Evolutionary conservation across 2,888 invertebrate genomes (phyloP), one percentile per base, ranked within the genome.

Genomic region (Chrysomela aeneicollis): DNA sequence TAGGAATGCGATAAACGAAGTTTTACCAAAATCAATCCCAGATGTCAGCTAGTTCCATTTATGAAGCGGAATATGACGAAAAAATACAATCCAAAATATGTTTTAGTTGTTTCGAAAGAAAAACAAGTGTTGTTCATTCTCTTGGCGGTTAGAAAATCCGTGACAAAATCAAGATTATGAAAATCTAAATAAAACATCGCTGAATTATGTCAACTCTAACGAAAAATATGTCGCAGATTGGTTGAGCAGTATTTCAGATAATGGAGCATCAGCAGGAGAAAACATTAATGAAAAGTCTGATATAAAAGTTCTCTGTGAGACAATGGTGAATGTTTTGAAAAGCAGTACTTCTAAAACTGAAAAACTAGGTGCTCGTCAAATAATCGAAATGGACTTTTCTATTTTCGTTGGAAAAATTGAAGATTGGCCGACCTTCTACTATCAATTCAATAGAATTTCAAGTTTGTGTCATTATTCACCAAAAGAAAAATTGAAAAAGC

Each of bases 281-380:
- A n/a, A n/a, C n/a, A n/a, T n/a, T n/a, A n/a, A n/a, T n/a, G 30
- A 9, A 6, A 52, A 52, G n/a, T 26, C 17, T 15, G 1, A 8
- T 15, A 18, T n/a, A 42, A 32, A 17, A 52, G 26, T 17, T n/a
- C n/a, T 17, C 17, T n/a, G 18, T 51, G 22, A 21, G 21, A 51
- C 6, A 49, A 49, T 49, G 49, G n/a, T 49, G 10, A 49, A 49
- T 49, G 49, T 49, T 49, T 49, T 49, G 49, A 49, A 49, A 49
- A 15, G 5, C 12, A 42, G 6, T 12, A 42, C 42, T 6, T 42
- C n/a, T 2, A 42, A 42, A 10, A 42, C 42, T 17, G 50, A 51
- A 2, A 51, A 51, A 51, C 22, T 51, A 2, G 22, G n/a, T 22
- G 21, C 22, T 51, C 49, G 19, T 21, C 51, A 51, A 51, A 51